Evolutionary conservation across 2,797 vertebrate genomes (phyloP), one percentile per base, ranked within the genome.

Genomic region (Masticophis lateralis): DNA sequence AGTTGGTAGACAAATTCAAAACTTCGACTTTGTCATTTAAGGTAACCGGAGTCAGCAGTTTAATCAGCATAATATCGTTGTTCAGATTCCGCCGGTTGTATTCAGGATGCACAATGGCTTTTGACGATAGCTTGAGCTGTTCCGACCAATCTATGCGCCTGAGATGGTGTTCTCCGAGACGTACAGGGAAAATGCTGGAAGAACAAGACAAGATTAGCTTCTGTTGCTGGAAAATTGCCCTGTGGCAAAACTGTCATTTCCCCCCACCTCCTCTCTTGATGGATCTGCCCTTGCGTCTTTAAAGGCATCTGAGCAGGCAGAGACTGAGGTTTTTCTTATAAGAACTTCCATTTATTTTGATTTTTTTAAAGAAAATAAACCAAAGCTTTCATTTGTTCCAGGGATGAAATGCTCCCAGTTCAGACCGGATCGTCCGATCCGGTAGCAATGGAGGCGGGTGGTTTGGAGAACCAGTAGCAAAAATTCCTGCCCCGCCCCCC

Each of bases 31-130:
- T 79, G 0, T 66, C 5, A 0, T 95, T 95, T 47, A 97, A 28
- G 61, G 0, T 94, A 74, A 37, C 96, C 0, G 9, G 91, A 0
- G 0, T 32, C 1, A 27, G 37, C 0, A 97, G 69, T 88, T 90
- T 95, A 88, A 97, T 90, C 1, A 97, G 93, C 97, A 97, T 97
- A 92, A 97, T 56, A 94, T 97, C 97, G 0, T 97, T 96, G 4
- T 22, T 94, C 0, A 96, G 93, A 53, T 95, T 97, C 74, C 20
- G 8, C 0, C 93, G 90, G 37, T 95, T 93, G 57, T 96, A 97
- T 1, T 0, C 1, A 0, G 96, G 97, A 28, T 97, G 96, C 10
- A 86, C 92, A 83, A 96, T 93, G 0, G 94, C 96, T 91, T 0
- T 87, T 0, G 60, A 83, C 13, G 96, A 96, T 14, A 32, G 27